phyloP scores from a whole-genome alignment of 2,888 invertebrate species.

The Netelia inedita region DNA sequence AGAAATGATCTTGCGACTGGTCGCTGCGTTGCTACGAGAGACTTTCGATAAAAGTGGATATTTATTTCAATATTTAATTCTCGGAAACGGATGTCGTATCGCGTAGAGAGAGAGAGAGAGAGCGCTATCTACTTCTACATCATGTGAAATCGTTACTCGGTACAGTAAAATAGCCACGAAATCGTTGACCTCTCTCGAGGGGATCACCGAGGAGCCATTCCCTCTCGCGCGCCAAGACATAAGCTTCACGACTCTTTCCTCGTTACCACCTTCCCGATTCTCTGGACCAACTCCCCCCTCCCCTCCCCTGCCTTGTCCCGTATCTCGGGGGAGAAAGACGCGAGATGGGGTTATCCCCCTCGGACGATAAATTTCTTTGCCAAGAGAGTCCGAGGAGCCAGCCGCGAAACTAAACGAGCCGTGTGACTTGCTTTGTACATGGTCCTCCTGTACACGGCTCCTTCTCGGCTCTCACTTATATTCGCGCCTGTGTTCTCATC shows the following conservation, averaged over 20 bases:
- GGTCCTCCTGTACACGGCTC: conserved; percentile 16
- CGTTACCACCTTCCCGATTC: conserved; percentile 33
- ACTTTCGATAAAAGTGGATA: background rate
- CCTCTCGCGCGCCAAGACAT: conserved; percentile 22
- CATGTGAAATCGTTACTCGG: background rate
- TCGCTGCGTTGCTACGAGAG: background rate
- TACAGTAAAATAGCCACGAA: background rate
- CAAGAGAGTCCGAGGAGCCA: conserved; percentile 55
- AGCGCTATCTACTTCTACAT: background rate
- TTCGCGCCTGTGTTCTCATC: conserved; percentile 6
- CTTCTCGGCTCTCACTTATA: conserved; percentile 35
- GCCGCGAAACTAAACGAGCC: conserved; percentile 63
- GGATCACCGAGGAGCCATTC: conserved; percentile 1
- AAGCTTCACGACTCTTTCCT: conserved; percentile 46
- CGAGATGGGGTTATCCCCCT: conserved; percentile 45
- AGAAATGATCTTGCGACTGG: background rate
- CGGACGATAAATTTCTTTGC: conserved; percentile 63
- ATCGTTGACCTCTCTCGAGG: conserved; percentile 46
- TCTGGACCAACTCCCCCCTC: conserved; percentile 17
- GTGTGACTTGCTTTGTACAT: conserved; percentile 60
- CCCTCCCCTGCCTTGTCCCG: background rate
- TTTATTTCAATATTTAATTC: background rate
- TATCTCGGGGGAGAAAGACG: background rate
- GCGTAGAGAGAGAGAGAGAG: background rate
- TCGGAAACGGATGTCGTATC: background rate